Evolutionary conservation across 2,797 vertebrate species (phyloP), one percentile per base, ranked within the genome.

Genomic region (Pangasius macronema): DNA sequence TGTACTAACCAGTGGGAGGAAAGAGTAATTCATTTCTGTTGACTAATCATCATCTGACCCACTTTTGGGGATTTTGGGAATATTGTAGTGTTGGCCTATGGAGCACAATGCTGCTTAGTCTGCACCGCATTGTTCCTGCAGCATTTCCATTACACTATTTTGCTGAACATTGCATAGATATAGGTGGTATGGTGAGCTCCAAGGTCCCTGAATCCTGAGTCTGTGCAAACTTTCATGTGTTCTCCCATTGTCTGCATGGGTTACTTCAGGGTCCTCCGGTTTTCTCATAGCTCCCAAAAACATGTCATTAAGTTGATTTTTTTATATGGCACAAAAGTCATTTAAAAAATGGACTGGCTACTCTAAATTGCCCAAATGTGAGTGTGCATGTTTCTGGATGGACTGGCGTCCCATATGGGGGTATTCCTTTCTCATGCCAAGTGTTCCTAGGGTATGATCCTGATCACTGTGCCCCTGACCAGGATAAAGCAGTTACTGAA

Each of bases 11-110:
- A 87, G 79, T 82, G 83, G 86, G 83, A 87, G 53, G 49, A 83
- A 87, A 1, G 6, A 84, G 18, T 85, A 36, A 87, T 90, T 88
- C 81, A 85, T 88, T 89, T 90, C 83, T 87, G 87, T 89, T 90
- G 88, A 88, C 65, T 90, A 88, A 90, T 88, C 86, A 90, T 61
- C 51, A 20, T 65, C 75, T 89, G 89, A 88, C 89, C 85, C 85
- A 89, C 76, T 90, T 90, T 30, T 83, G 82, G 77, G 79, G 85
- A 87, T 81, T 89, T 85, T 24, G 82, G 46, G 73, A 55, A 84
- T 79, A 80, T 36, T 79, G 67, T 39, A 20, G 13, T 85, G 80
- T 63, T 63, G 61, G 82, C 53, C 63, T 61, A 49, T 33, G n/a
- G 6, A 80, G 68, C 70, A 73, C 55, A 86, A 83, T 82, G 63